phyloP scores from a whole-genome alignment of 2,113 vertebrate genomes.

The Dolichotis patagonum region DNA sequence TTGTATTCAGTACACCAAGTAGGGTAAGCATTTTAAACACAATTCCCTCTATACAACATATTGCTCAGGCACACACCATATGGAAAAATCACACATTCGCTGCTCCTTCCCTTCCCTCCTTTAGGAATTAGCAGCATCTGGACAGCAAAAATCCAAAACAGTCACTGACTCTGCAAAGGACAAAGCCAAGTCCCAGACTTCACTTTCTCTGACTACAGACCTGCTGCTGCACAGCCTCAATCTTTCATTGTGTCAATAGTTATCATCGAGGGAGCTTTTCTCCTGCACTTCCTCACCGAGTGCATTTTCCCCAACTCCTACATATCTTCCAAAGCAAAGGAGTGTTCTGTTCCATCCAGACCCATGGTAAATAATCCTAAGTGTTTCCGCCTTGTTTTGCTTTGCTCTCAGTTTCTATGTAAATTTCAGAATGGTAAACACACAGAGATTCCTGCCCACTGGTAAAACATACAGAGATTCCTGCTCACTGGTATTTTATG shows the following conservation, averaged over 20 bases:
- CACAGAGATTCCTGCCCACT: conserved; percentile 71
- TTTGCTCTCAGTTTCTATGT: conserved; percentile 59
- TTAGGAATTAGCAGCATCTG: conserved; percentile 57
- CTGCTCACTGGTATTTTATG: conserved; percentile 80
- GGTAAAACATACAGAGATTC: conserved; percentile 52
- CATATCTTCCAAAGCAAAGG: conserved; percentile 64
- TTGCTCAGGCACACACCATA: conserved; percentile 35
- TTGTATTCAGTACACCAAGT: neutral
- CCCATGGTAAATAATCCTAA: conserved; percentile 57
- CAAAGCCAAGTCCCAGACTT: conserved; percentile 17
- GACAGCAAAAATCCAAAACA: conserved; percentile 26
- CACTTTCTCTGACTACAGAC: neutral
- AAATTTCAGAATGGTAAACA: conserved; percentile 70
- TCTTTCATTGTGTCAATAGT: conserved; percentile 64
- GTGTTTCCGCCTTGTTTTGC: conserved; percentile 62
- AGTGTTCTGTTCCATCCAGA: neutral
- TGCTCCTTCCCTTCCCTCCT: neutral
- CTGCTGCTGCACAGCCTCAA: neutral
- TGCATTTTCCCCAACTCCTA: neutral
- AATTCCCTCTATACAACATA: neutral
- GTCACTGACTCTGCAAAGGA: conserved; percentile 40
- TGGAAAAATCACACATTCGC: conserved; percentile 41
- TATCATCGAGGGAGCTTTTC: conserved; percentile 47
- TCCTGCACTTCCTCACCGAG: neutral
- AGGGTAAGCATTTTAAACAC: conserved; percentile 19